phyloP scores from a whole-genome alignment of 2,888 invertebrate species.

The Epinotia ramella region DNA sequence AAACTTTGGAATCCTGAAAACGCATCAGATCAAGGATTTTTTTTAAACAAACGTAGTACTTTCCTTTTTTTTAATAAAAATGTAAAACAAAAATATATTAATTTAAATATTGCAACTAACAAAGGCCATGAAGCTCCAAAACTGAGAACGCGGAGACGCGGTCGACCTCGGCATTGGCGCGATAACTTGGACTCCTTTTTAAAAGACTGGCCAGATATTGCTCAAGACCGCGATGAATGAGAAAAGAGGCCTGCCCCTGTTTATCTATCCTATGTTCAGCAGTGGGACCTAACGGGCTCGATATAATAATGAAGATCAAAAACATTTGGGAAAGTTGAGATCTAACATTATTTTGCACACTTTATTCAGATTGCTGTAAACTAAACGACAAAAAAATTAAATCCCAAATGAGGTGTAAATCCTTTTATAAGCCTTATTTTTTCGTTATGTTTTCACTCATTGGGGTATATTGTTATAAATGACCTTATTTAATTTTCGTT shows the following conservation, averaged over 20 bases:
- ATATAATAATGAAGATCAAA: no score
- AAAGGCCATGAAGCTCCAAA: no score
- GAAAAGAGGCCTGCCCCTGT: no score
- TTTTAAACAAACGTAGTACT: background rate
- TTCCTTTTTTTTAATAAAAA: background rate
- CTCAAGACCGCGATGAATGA: no score
- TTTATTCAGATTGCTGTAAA: background rate
- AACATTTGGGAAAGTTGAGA: background rate
- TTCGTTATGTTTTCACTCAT: constrained; percentile 8
- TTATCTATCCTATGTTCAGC: no score
- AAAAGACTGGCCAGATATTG: no score
- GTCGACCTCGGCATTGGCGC: no score
- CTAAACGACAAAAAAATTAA: background rate
- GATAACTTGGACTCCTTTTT: no score
- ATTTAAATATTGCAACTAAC: background rate
- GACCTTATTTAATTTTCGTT: background rate
- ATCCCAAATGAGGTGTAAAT: constrained; percentile 16
- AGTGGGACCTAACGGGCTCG: no score
- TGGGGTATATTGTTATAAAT: constrained; percentile 12
- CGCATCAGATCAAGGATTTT: background rate
- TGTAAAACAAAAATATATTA: background rate
- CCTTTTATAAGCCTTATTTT: constrained; percentile 14
- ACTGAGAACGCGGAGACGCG: no score
- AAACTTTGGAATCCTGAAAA: background rate
- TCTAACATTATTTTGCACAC: background rate